Evolutionary conservation across 2,797 vertebrate genomes (phyloP).

Genomic region (Rhodeus uyekii): DNA sequence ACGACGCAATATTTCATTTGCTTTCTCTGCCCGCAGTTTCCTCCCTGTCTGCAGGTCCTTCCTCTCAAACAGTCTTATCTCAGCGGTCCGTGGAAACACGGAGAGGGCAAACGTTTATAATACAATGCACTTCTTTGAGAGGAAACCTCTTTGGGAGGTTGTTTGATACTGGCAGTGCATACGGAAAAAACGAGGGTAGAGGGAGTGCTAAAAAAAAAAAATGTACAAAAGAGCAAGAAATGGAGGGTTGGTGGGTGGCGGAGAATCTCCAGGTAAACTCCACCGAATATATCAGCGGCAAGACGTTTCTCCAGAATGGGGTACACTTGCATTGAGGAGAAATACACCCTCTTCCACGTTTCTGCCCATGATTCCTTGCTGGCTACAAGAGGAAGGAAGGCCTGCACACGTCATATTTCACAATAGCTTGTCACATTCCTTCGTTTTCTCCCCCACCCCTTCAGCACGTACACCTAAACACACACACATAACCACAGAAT

Average conservation of each 20-base stretch:
- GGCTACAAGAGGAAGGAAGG: conserved; percentile 50
- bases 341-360: neutral
- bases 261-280: conserved; percentile 28
- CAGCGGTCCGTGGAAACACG: neutral
- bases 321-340: neutral
- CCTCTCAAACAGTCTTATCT: conserved; percentile 42
- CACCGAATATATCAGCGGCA: neutral
- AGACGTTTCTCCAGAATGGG: neutral
- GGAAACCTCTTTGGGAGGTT: conserved; percentile 11
- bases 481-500: conserved; percentile 16
- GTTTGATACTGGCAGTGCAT: conserved; percentile 21
- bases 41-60: conserved; percentile 44
- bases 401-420: conserved; percentile 63
- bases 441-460: conserved; percentile 28
- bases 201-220: neutral
- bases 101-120: conserved; percentile 9
- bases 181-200: conserved; percentile 27
- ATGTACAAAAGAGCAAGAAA: too few relatives aligned
- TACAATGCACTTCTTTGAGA: conserved; percentile 29
- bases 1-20: conserved; percentile 3
- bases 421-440: conserved; percentile 62
- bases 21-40: conserved; percentile 44
- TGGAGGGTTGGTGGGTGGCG: neutral
- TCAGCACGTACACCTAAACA: conserved; percentile 27
- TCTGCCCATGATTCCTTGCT: conserved; percentile 40